Evolutionary conservation across 1,140 invertebrate species (phyloP), one percentile per base, ranked within the genome.

Genomic region (Rhizoglyphus robini): DNA sequence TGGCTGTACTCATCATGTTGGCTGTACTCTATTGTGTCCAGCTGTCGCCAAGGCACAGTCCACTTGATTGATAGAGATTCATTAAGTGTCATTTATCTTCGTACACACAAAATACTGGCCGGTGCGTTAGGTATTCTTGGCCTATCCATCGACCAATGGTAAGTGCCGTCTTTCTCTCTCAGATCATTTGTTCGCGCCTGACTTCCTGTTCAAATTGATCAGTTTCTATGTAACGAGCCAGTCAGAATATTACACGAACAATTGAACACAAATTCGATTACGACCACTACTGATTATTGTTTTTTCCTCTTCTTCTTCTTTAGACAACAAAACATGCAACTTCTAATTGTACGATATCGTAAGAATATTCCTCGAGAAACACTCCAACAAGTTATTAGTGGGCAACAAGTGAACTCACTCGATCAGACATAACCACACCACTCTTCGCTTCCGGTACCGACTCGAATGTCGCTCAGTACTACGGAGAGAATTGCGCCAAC

Each of bases 391-490:
- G 27, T 79, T 93, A 65, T 85, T 87, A 68, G 86, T 92, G 5
- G 86, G 86, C 3, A 80, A 84, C 32, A 79, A 84, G 23, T 96
- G 91, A 91, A 87, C 83, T 67, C 79, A 83, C 59, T 84, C 86
- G 70, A 82, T 85, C 69, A 83, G 76, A 34, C 83, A 84, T 0
- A 79, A 79, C 49, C 60, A 68, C n/a, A 82, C 84, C 13, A 77
- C 78, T 31, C 77, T 96, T 64, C 85, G 84, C 15, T 95, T 93
- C 78, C 87, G 88, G 71, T 95, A 88, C 77, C 82, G 93, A 41
- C 90, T 95, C 60, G 85, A 85, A n/a, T 97, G 93, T 77, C 67
- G 79, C 84, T 0, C 83, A 94, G 74, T 96, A 96, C 76, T 96
- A 94, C 76, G 92, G 93, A 20, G 81, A 86, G 48, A 88, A 87